Conservation (phyloP, 2,113 vertebrate genomes). For the Melanotaenia duboulayi region DNA sequence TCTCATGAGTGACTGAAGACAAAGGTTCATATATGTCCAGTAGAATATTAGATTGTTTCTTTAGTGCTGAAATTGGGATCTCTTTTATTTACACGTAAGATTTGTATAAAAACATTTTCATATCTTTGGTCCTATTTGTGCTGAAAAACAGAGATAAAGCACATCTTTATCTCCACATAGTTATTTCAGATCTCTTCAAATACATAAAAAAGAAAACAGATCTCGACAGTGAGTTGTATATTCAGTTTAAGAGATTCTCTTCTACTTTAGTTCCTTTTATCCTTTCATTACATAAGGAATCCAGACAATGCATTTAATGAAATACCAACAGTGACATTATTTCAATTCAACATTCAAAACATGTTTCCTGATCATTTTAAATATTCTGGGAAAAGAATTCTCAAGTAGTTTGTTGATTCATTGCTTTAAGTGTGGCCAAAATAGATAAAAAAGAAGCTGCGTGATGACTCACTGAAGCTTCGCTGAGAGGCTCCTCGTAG, state of each 20-base stretch:
- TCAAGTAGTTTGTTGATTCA: conserved; percentile 3
- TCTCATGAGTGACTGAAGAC: no score
- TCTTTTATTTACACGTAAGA: no score
- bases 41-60: no score
- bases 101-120: no score
- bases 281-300: neutral
- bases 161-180: neutral
- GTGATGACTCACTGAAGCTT: conserved; percentile 80
- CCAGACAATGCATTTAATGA: neutral
- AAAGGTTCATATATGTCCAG: no score
- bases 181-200: neutral
- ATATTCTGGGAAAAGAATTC: no score
- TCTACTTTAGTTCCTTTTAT: neutral
- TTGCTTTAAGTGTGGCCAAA: neutral
- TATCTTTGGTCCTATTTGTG: neutral
- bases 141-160: neutral
- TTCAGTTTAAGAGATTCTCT: neutral
- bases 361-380: neutral
- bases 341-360: neutral
- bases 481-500: conserved; percentile 79
- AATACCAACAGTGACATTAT: neutral
- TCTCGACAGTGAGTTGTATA: neutral
- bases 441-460: neutral
- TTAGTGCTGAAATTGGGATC: no score
- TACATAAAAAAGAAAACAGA: no score